Base-by-base conservation (phyloP, 2,113 vertebrate species). In the Opisthocomus hoazin region DNA sequence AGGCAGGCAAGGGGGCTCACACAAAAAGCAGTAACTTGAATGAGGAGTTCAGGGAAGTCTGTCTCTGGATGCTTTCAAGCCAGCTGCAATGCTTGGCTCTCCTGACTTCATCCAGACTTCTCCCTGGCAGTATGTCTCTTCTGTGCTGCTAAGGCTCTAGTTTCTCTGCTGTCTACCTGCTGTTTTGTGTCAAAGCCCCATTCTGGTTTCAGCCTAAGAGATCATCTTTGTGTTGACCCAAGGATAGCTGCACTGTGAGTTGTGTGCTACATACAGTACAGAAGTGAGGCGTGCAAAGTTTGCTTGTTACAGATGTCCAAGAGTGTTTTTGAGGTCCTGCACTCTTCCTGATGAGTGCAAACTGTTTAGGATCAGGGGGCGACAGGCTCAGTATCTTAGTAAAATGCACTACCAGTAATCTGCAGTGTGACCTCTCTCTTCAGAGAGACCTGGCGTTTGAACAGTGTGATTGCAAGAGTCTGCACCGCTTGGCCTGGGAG, bases 201-300 rank as follows among this genome's bases (percentile, higher is more conserved):
- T 37, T 34, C 27, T 43, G 23, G 5, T 34, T 39, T 71, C 66
- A 46, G 7, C 48, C 39, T 34, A 11, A 22, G 56, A 39, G 27
- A 18, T 17, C 10, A 6, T 15, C 39, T 2, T 1, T 5, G 23
- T 29, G 11, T 6, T 21, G 54, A 15, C 64, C 45, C 41, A 56
- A 6, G 51, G 53, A 34, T 22, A 18, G 54, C 84, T 45, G 43
- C 30, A 3, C 36, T 14, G 7, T 8, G 45, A 37, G 21, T 69
- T 4, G 7, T 21, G 6, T 37, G 34, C 22, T 27, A 4, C 9
- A 1, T 6, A 2, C 0, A 36, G 30, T 24, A 34, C n/a, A 23
- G 57, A 39, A 29, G 29, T 5, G 29, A n/a, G 41, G 50, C 51
- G 4, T 12, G 37, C 53, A 34, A 19, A 26, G 46, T 45, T 45